Conservation (phyloP, 1,140 invertebrate genomes). For the Laupala kohalensis region DNA sequence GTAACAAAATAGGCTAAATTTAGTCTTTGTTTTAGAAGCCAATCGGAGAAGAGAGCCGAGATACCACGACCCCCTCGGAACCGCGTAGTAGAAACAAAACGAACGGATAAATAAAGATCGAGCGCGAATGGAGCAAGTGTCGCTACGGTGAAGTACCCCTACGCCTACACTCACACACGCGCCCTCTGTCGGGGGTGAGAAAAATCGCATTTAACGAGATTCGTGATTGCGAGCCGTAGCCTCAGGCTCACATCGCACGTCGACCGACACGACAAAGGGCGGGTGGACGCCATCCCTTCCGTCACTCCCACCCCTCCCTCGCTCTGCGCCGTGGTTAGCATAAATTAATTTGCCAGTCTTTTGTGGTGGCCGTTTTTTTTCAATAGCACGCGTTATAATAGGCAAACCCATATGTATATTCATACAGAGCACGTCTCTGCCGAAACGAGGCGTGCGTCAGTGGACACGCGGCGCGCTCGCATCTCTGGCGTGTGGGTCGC, state of each 20-base stretch:
- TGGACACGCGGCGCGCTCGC: background rate
- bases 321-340: constrained; percentile 13
- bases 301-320: background rate
- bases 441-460: no score
- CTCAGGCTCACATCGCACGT: constrained; percentile 9
- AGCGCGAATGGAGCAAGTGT: no score
- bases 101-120: no score
- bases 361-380: constrained; percentile 10
- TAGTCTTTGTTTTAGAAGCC: no score
- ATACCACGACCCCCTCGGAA: no score
- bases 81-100: no score
- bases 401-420: constrained; percentile 15
- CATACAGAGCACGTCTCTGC: background rate
- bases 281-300: background rate
- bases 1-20: no score
- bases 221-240: constrained; percentile 10
- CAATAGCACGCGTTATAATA: constrained; percentile 9
- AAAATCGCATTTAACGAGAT: constrained; percentile 16
- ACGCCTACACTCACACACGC: no score
- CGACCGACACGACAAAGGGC: background rate
- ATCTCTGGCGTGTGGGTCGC: background rate
- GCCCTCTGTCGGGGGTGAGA: background rate
- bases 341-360: constrained; percentile 18
- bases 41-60: no score
- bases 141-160: no score